Base-by-base conservation (phyloP, 1,140 invertebrate genomes). In the Saccostrea glomerata region DNA sequence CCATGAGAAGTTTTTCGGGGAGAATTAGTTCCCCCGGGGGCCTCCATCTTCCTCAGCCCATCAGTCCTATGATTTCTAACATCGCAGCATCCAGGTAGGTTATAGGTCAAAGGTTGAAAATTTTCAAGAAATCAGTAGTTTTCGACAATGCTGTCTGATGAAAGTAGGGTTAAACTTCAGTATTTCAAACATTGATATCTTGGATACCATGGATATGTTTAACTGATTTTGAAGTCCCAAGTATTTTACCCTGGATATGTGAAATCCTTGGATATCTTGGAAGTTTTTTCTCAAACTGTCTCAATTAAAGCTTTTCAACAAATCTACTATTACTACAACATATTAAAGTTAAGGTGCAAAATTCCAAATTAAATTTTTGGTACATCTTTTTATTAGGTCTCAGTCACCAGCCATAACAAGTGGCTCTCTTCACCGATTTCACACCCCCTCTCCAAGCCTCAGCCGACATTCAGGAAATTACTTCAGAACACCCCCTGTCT, bases 341-440 rank as follows among this genome's bases (percentile, higher is more conserved):
- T 36, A 36, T 36, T 36, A 36, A 36, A 36, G 30, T 36, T 36
- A 36, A 13, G 13, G 20, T 54, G 25, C 54, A 58, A 36, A 36
- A 25, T 23, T 6, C 20, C 23, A 11, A 15, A 25, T 11, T 9
- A n/a, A 13, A 66, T 87, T n/a, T 47, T 40, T 84, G 2, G 54
- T 6, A 70, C 70, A 12, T 63, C 11, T 84, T 89, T 60, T 58
- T 90, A 94, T 94, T 87, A 92, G 93, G n/a, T 92, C 95, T 36
- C 93, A 94, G 86, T 94, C 94, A 47, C 94, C 94, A 77, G 92
- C 90, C 15, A n/a, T 92, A 60, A 92, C 92, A 82, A 87, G 87
- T 56, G 86, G 89, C 47, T 92, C 90, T 47, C 56, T 92, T 82
- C 90, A 92, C 86, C 90, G 93, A 47, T 91, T 94, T 56, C 93